Base-by-base conservation (phyloP, 2,113 vertebrate genomes). In the Cephalopterus ornatus region DNA sequence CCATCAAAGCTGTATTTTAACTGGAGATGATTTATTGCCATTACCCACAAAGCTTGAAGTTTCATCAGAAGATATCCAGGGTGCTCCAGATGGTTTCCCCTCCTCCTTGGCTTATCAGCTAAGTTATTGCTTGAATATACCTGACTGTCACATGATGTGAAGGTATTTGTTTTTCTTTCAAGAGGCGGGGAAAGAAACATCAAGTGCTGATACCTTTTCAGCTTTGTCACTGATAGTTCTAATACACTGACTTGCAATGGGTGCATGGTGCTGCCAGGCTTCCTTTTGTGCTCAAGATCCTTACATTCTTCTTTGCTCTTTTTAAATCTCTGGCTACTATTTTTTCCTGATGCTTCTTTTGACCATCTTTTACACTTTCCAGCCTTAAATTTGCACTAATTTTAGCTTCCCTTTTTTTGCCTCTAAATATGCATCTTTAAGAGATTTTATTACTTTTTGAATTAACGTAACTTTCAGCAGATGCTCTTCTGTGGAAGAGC, bases 81-180 rank as follows among this genome's bases (percentile, higher is more conserved):
- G 76, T 93, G 37, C 33, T 88, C 49, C 52, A 71, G 24, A 37
- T 0, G 0, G 32, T 8, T 95, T 70, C 37, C 7, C 8, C 11
- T 24, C 15, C 6, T 16, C 21, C 6, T 19, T 0, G 1, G 8
- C 1, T 67, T 39, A 39, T 55, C 68, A 63, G 24, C 3, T 26
- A 77, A 70, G 46, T 74, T 71, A 74, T 39, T 93, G 16, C 33
- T 71, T 46, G 21, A 89, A 44, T 56, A 30, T 39, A 11, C 11
- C 30, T 58, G 26, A 39, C 65, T 70, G 14, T 42, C 35, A 55
- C 18, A 32, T 62, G 11, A 52, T 65, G 30, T 33, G 30, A 88
- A 74, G 59, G 73, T 5, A 39, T 70, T 50, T n/a, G 3, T 39
- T 76, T 89, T 67, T 72, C n/a, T 89, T 86, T 73, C 12, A 1